Evolutionary conservation across 2,797 vertebrate genomes (phyloP), one percentile per base, ranked within the genome.

Genomic region (Parotocinclus haroldoi): DNA sequence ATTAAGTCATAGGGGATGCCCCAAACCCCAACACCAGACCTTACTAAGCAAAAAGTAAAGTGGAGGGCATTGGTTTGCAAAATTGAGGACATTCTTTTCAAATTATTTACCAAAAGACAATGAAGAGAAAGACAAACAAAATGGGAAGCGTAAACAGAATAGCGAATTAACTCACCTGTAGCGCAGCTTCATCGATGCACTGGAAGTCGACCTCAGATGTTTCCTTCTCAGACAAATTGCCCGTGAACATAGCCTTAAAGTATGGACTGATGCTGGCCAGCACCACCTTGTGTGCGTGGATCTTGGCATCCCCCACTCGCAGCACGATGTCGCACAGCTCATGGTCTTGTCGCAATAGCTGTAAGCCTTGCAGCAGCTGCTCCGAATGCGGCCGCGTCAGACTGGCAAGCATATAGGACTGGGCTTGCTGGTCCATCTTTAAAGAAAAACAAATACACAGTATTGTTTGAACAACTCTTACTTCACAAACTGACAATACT

Each of bases 241-340:
- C 96, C 0, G 96, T 96, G 87, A 99, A 99, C 96, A 99, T 99
- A 86, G 96, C 97, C 88, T 96, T 98, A 87, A 99, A 99, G 84
- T 99, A 99, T 0, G 97, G 97, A 77, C 96, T 98, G 86, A 99
- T 95, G 88, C 96, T 96, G 80, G 97, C 97, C 76, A 99, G 89
- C 69, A 99, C 96, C 81, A 91, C 97, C 82, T 96, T 98, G 86
- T 99, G 97, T 7, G 97, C 96, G 55, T 98, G 95, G 80, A 99
- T 96, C 90, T 98, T 96, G 87, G 89, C 90, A 80, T 97, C 96
- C n/a, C 97, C 96, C 65, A 97, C 95, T 2, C 96, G 88, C 13
- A 99, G 93, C 75, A 96, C 81, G 61, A 99, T 90, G 85, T 99
- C 97, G 68, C 97, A 99, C 72, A 99, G 95, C 88, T 99, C 94